Evolutionary conservation across 1,140 invertebrate species (phyloP).

Genomic region (Drosophila melanogaster): Release_6_plus_ISO1_MT NT_037436.4:5129001-5129500

Average conservation of each 20-base stretch:
- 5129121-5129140: conserved; percentile 55
- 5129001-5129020: conserved; percentile 69
- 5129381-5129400: conserved; percentile 46
- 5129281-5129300: conserved; percentile 24
- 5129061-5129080: conserved; percentile 53
- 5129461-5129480: conserved; percentile 3
- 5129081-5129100: conserved; percentile 22
- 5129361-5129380: conserved; percentile 40
- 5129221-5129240: conserved; percentile 17
- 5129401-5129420: conserved; percentile 57
- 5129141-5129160: conserved; percentile 30
- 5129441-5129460: conserved; percentile 18
- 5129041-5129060: conserved; percentile 64
- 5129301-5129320: conserved; percentile 12
- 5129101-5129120: conserved; percentile 54
- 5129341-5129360: conserved; percentile 10
- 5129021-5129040: conserved; percentile 46
- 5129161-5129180: conserved; percentile 18
- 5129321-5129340: conserved; percentile 44
- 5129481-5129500: not conserved
- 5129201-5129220: not conserved
- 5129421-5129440: conserved; percentile 45
- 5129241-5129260: conserved; percentile 18
- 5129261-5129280: conserved; percentile 4
- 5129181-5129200: conserved; percentile 26